These are phyloP conservation scores for Drosophila subsilvestris DNA, from an alignment of 2,888 invertebrate genomes.

Conservation along the genomic window DNA sequence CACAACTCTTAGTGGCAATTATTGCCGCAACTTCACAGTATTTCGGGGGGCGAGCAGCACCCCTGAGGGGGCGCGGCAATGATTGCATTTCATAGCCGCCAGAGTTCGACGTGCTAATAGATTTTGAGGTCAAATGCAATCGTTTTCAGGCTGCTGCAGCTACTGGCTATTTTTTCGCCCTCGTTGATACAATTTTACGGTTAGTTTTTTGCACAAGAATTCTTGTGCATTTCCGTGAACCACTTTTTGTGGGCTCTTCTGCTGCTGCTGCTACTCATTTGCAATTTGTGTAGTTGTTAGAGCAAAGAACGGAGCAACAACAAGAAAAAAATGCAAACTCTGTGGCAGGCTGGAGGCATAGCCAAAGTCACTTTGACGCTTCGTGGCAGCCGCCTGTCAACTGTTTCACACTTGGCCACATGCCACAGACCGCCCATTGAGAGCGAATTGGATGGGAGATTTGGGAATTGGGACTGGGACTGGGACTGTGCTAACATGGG, in stretches of 20 bases:
- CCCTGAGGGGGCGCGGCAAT: constrained; percentile 47
- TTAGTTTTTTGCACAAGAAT: constrained; percentile 68
- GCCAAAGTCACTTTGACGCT: constrained; percentile 70
- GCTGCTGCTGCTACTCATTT: constrained; percentile 61
- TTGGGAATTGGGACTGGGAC: constrained; percentile 32
- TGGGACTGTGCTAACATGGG: constrained; percentile 46
- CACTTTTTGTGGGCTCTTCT: constrained; percentile 56
- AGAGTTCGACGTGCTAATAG: constrained; percentile 81
- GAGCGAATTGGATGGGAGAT: constrained; percentile 9
- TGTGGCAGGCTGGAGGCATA: constrained; percentile 21
- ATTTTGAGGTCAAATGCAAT: constrained; percentile 81
- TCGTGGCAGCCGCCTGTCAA: constrained; percentile 71
- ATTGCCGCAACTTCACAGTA: constrained; percentile 74
- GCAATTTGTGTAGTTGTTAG: constrained; percentile 57
- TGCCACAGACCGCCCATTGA: constrained; percentile 62
- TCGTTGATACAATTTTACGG: constrained; percentile 64
- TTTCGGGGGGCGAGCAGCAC: constrained; percentile 42
- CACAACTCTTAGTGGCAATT: constrained; percentile 41
- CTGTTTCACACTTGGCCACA: constrained; percentile 70
- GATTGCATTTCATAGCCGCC: constrained; percentile 77
- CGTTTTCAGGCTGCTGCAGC: constrained; percentile 42
- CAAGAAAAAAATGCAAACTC: constrained; percentile 16
- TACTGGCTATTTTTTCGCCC: constrained; percentile 45
- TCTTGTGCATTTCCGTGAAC: constrained; percentile 74
- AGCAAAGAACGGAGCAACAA: constrained; percentile 46